Percentiles rank a stretch among this genome's conserved stretches.
phyloP scores from a whole-genome alignment of 2,888 invertebrate genomes.

The Cheilosia vulpina region DNA sequence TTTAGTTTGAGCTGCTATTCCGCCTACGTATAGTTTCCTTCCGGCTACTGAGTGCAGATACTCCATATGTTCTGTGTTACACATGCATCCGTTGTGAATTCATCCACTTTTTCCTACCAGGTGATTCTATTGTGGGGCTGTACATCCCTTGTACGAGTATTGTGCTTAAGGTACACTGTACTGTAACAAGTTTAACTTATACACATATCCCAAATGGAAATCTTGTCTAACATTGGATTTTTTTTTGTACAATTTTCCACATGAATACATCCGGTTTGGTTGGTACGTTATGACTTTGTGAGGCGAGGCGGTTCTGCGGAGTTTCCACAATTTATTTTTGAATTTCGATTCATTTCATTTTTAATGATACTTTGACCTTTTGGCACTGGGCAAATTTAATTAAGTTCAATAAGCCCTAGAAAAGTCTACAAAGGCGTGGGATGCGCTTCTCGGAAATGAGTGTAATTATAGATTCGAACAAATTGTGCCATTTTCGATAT shows the following conservation, averaged over 20 bases:
- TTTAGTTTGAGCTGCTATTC: conserved; percentile 48
- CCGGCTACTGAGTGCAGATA: conserved; percentile 50
- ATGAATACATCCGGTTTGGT: conserved; percentile 12
- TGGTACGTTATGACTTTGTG: too few relatives aligned
- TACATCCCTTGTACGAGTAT: conserved; percentile 19
- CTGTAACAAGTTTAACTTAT: conserved; percentile 33
- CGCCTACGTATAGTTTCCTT: conserved; percentile 57
- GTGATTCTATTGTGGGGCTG: conserved; percentile 6
- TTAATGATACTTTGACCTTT: conserved; percentile 1
- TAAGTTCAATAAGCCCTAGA: background rate
- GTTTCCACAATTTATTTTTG: background rate
- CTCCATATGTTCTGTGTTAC: conserved; percentile 17
- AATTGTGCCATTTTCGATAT: too few relatives aligned
- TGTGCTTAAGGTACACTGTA: conserved; percentile 5
- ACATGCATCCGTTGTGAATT: conserved; percentile 28
- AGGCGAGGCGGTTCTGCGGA: too few relatives aligned
- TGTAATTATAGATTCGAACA: too few relatives aligned
- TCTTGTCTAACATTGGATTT: conserved; percentile 34
- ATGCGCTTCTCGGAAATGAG: too few relatives aligned
- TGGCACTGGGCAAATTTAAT: background rate
- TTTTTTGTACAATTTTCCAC: conserved; percentile 19
- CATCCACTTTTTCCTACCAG: conserved; percentile 17
- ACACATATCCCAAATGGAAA: conserved; percentile 16
- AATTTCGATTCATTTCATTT: background rate
- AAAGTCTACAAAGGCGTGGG: too few relatives aligned